Conservation (phyloP, 2,797 vertebrate species). For the Intellagama lesueurii region DNA sequence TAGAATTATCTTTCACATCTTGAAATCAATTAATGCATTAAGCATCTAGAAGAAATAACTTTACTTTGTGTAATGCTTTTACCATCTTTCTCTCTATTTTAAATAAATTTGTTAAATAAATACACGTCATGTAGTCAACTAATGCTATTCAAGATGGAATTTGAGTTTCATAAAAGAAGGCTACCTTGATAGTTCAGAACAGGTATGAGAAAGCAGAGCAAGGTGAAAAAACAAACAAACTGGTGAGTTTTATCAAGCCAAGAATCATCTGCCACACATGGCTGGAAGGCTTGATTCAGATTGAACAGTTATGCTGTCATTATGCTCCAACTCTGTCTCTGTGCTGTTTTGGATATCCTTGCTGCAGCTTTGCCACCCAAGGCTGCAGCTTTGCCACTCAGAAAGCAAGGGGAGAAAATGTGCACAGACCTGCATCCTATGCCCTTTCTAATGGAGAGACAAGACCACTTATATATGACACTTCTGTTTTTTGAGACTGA, state of each 20-base stretch:
- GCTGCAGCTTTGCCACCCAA: neutral
- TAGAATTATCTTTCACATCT: no score
- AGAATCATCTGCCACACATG: neutral
- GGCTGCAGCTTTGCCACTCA: neutral
- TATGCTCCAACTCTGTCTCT: neutral
- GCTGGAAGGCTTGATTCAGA: neutral
- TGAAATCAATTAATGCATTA: no score
- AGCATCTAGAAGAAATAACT: no score
- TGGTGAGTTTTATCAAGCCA: neutral
- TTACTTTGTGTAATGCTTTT: no score
- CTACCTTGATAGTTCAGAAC: no score
- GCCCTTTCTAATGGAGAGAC: constrained; percentile 55
- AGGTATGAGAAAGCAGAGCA: no score
- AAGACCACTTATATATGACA: constrained; percentile 61
- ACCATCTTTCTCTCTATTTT: no score
- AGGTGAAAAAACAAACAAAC: neutral
- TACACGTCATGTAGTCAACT: no score
- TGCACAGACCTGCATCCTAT: neutral
- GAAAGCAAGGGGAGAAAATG: neutral
- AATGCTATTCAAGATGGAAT: no score
- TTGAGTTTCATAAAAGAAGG: no score
- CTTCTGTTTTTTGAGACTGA: constrained; percentile 55
- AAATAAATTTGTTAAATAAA: no score
- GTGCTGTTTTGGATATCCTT: neutral
- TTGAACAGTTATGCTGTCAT: neutral